Evolutionary conservation across 2,113 vertebrate species (phyloP).

Genomic region (Seriola aureovittata): DNA sequence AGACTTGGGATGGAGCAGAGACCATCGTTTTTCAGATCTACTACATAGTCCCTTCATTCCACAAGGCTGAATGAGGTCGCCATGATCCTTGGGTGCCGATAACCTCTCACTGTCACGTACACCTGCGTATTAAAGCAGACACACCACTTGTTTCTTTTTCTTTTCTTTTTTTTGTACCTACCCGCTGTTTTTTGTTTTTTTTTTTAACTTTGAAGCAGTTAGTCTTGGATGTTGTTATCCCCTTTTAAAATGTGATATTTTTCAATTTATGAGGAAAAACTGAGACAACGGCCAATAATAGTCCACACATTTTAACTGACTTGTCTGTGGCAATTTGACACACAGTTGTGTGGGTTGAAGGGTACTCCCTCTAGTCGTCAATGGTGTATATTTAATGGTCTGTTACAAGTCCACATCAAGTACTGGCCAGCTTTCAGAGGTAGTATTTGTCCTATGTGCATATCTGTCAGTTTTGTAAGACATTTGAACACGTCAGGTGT

Average conservation of each 20-base stretch:
- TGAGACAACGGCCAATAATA: conserved; percentile 77
- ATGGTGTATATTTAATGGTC: conserved; percentile 77
- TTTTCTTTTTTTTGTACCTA: conserved; percentile 79
- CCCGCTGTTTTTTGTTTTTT: conserved; percentile 72
- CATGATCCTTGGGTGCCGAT: conserved; percentile 91
- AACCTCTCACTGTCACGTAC: conserved; percentile 89
- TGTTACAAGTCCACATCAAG: conserved; percentile 84
- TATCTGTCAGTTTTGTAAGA: conserved; percentile 84
- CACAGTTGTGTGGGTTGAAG: conserved; percentile 85
- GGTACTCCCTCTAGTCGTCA: conserved; percentile 83
- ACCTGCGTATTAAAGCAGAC: conserved; percentile 92
- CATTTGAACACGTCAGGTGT: conserved; percentile 76
- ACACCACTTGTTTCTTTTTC: conserved; percentile 83
- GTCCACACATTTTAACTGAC: conserved; percentile 83
- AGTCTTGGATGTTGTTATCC: conserved; percentile 86
- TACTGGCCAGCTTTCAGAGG: conserved; percentile 84
- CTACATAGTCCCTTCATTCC: conserved; percentile 96
- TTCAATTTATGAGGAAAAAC: conserved; percentile 76
- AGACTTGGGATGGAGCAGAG: conserved; percentile 92
- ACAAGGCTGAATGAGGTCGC: conserved; percentile 92
- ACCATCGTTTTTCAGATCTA: conserved; percentile 90
- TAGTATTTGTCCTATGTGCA: conserved; percentile 86
- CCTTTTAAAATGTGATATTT: conserved; percentile 85
- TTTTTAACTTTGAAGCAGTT: conserved; percentile 79
- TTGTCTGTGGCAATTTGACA: conserved; percentile 85